Base-by-base conservation (phyloP, 2,113 vertebrate species). In the Ceuthmochares aereus region DNA sequence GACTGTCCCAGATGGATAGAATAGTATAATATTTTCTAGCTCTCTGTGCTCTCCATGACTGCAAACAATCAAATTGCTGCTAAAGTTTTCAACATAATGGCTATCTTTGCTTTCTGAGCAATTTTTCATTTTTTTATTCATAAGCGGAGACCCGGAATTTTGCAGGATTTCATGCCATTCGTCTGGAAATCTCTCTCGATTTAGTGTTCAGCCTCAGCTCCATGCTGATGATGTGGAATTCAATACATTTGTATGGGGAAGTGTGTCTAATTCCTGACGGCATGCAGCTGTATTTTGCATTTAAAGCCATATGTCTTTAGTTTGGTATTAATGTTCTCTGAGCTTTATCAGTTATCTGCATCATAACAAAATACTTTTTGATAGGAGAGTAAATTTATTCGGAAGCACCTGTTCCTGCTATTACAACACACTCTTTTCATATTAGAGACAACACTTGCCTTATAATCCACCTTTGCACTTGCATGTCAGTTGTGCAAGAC, bases 291-390 rank as follows among this genome's bases (percentile, higher is more conserved):
- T 42, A 47, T 37, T 83, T 68, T 55, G 77, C 64, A 87, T 87
- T 55, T 52, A 82, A 43, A 56, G 47, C 55, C 2, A 1, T 14
- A 34, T 11, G 3, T 75, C 87, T 51, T 27, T 64, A 62, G 84
- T 72, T 58, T 26, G 62, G 21, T 64, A 29, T 75, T 84, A 83
- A 74, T 34, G 9, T 76, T 92, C 29, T 86, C 91, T 84, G 81
- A 91, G 43, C 89, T 72, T 64, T 95, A 91, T 75, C 88, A 93
- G 49, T 62, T 95, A 75, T 83, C 69, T 90, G 62, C 52, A 79
- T 85, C 70, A 94, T 92, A 55, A 84, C 59, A 96, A 96, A 97
- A 69, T 70, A 51, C 12, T 73, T 93, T 90, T 90, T 89, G 87
- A 92, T 64, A 73, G 56, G 34, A 81, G 58, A 68, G 45, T 32